Percentiles rank a stretch among this genome's conserved stretches.
Conservation (phyloP, 2,888 invertebrate genomes). For the Patella caerulea region DNA sequence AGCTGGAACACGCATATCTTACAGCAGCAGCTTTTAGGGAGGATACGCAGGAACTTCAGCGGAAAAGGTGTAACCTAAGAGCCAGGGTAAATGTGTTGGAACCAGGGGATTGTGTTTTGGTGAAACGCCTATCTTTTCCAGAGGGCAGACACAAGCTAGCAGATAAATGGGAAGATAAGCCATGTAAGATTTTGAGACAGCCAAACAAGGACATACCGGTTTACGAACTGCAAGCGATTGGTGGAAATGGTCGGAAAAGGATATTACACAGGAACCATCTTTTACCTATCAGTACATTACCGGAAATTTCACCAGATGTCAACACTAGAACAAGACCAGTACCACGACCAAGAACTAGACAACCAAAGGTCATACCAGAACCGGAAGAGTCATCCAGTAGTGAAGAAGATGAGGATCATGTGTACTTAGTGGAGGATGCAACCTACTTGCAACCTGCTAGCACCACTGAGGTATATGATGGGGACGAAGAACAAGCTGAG, state of each 20-base stretch:
- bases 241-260: background rate
- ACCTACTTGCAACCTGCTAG: conserved; percentile 2
- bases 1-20: background rate
- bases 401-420: background rate
- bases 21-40: background rate
- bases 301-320: conserved; percentile 1
- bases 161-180: too few species aligned
- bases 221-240: background rate
- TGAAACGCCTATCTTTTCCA: background rate
- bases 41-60: background rate
- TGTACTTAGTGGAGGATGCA: conserved; percentile 1
- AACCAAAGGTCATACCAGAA: background rate
- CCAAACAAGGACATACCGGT: too few species aligned
- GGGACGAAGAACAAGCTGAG: background rate
- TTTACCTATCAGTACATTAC: background rate
- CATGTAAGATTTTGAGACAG: too few species aligned
- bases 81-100: background rate
- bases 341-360: conserved; percentile 1
- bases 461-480: background rate
- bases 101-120: background rate
- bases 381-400: conserved; percentile 3
- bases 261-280: background rate
- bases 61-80: background rate
- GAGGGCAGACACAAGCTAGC: background rate
- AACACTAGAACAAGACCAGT: background rate